Evolutionary conservation across 2,888 invertebrate genomes (phyloP), one percentile per base, ranked within the genome.

Genomic region (Phortica magna): DNA sequence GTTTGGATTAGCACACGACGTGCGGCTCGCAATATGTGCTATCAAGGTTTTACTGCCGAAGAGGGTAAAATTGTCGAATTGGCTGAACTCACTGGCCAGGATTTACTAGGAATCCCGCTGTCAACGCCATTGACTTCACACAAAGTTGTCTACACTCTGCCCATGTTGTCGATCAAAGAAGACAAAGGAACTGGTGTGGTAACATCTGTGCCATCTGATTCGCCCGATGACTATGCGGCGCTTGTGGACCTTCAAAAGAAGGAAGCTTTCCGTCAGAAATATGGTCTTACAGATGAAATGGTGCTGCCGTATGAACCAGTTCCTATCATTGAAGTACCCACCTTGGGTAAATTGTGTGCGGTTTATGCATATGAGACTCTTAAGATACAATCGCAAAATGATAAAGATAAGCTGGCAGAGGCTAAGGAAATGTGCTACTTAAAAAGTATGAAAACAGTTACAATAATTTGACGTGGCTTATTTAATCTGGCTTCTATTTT

Each of bases 171-270:
- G 0, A 98, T 99, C 85, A 98, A 98, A 90, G 97, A 98, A 90
- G 98, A 98, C 88, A 99, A 99, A 92, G 99, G 99, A 17, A 99
- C 99, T 0, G 99, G 99, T 2, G 95, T 99, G 53, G 99, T 99
- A 0, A 98, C 98, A 0, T 98, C 98, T 83, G 99, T 99, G 0
- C 99, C 99, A 0, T 99, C 99, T 0, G 99, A 99, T 93, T 97
- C 99, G 0, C 99, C 99, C 0, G 99, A 99, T 91, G 99, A 99
- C 92, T 99, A 96, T 92, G 99, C 99, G 0, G 99, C 99, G 7
- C 93, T 99, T 5, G 93, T 95, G 10, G 99, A 99, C 92, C 93
- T 99, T 78, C 98, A 99, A 91, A 99, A 98, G 91, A 99, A 99
- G 91, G 95, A 95, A 89, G 95, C 98, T 0, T 94, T 99, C 79